Conservation (phyloP, 2,797 vertebrate genomes). For the Enteromius treurensis region DNA sequence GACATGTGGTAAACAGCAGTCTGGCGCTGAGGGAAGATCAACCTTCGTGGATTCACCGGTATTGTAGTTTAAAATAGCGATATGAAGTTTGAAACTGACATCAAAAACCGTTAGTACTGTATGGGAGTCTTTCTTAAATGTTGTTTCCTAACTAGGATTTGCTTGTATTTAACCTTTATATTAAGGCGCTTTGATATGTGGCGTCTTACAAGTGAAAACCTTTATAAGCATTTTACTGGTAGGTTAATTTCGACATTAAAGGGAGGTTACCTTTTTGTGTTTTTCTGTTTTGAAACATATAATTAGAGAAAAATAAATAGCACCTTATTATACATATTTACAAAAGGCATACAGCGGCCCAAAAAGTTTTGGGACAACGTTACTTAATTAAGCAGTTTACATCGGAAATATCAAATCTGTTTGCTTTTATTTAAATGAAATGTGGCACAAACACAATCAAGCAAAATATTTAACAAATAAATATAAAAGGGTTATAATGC, state of each 20-base stretch:
- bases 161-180: background rate
- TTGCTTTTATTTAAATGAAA: background rate
- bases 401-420: background rate
- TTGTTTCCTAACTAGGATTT: background rate
- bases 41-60: background rate
- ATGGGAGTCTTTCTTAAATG: background rate
- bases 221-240: background rate
- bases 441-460: background rate
- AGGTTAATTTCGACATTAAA: background rate
- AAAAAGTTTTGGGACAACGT: background rate
- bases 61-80: constrained; percentile 10
- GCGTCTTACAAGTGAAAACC: background rate
- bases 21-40: constrained; percentile 6
- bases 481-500: background rate
- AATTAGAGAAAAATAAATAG: background rate
- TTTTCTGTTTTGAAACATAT: background rate
- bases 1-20: constrained; percentile 43
- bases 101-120: background rate
- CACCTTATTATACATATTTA: background rate
- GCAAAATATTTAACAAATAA: background rate
- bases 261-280: background rate
- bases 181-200: background rate
- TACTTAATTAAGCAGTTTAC: background rate
- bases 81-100: constrained; percentile 5
- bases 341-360: background rate